phyloP scores from a whole-genome alignment of 2,888 invertebrate genomes.

The Barypeithes pellucidus region DNA sequence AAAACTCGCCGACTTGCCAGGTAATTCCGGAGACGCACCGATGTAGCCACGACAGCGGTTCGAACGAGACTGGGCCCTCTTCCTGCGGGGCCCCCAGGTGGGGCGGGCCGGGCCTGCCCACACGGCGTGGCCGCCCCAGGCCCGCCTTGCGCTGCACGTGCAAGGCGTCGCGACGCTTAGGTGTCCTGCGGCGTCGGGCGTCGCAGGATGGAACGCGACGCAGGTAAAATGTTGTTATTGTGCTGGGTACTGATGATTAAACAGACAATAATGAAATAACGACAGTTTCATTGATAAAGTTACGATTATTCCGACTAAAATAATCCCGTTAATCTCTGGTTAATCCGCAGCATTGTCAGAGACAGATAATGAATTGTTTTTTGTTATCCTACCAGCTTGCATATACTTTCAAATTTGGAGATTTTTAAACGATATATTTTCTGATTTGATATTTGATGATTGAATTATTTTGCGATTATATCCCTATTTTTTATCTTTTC shows the following conservation, averaged over 20 bases:
- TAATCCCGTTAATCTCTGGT: background rate
- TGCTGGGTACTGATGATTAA: background rate
- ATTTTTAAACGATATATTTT: background rate
- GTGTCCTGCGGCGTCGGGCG: slow-evolving; percentile 33
- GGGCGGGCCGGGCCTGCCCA: slow-evolving; percentile 49
- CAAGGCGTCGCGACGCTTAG: slow-evolving; percentile 45
- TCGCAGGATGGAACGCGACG: slow-evolving; percentile 5
- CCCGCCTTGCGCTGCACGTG: slow-evolving; percentile 46
- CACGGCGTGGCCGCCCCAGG: slow-evolving; percentile 43
- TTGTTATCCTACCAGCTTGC: background rate
- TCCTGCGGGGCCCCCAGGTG: slow-evolving; percentile 35
- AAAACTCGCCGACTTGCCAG: slow-evolving; percentile 19
- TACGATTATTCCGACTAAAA: slow-evolving; percentile 5
- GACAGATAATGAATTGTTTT: background rate
- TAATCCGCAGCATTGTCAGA: background rate
- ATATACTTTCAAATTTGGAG: background rate
- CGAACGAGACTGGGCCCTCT: slow-evolving; percentile 41
- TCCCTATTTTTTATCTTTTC: no score
- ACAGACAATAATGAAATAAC: slow-evolving; percentile 5
- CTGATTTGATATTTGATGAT: slow-evolving; percentile 5
- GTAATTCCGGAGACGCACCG: slow-evolving; percentile 13
- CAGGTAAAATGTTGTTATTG: slow-evolving; percentile 20
- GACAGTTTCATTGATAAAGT: slow-evolving; percentile 3
- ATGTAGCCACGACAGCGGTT: slow-evolving; percentile 29
- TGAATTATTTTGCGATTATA: background rate